These are phyloP conservation scores for Apotomis turbidana DNA, from an alignment of 2,888 invertebrate genomes.

Conservation along the genomic window DNA sequence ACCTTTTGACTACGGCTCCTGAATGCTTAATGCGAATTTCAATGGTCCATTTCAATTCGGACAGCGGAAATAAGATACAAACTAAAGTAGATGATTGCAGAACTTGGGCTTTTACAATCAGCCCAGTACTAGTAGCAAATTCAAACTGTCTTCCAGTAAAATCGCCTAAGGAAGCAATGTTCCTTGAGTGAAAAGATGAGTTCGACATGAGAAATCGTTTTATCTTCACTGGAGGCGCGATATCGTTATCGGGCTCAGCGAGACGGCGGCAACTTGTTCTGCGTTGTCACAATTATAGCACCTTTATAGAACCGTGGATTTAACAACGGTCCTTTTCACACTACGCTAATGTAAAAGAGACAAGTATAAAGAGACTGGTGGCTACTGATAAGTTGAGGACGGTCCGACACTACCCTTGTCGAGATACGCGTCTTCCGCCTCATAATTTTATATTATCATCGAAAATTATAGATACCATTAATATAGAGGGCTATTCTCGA, in stretches of 20 bases:
- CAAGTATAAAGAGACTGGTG: slow-evolving; percentile 5
- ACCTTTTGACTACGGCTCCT: neutral
- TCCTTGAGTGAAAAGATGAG: slow-evolving; percentile 23
- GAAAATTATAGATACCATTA: slow-evolving; percentile 18
- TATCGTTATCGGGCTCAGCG: slow-evolving; percentile 39
- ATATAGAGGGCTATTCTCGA: neutral
- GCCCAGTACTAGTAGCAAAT: slow-evolving; percentile 8
- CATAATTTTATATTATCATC: slow-evolving; percentile 28
- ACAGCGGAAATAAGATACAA: neutral
- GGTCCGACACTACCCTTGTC: slow-evolving; percentile 44
- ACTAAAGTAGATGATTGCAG: neutral
- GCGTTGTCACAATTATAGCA: slow-evolving; percentile 60
- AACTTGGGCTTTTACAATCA: slow-evolving; percentile 4
- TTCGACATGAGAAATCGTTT: slow-evolving; percentile 45
- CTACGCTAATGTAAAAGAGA: slow-evolving; percentile 4
- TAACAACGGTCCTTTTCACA: slow-evolving; percentile 10
- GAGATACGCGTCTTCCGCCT: slow-evolving; percentile 49
- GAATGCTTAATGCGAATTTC: slow-evolving; percentile 13
- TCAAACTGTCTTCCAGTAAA: neutral
- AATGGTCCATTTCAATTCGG: neutral
- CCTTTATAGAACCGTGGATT: slow-evolving; percentile 44
- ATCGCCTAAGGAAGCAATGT: slow-evolving; percentile 14
- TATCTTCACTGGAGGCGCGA: slow-evolving; percentile 36
- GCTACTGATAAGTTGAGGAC: slow-evolving; percentile 24
- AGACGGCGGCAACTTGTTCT: slow-evolving; percentile 50